phyloP scores from a whole-genome alignment of 2,888 invertebrate genomes.

The Criorhina ranunculi region DNA sequence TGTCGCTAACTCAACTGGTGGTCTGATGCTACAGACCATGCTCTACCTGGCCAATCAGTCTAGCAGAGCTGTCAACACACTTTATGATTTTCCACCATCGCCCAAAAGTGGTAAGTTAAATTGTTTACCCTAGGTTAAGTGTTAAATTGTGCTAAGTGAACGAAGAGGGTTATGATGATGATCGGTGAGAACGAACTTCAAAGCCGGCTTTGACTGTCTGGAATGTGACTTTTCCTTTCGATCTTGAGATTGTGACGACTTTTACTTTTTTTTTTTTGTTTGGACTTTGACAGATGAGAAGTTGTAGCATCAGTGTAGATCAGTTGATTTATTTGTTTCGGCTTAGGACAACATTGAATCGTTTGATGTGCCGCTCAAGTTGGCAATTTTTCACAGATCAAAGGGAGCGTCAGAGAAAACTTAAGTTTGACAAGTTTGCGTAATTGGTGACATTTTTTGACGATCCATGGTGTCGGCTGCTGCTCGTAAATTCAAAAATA shows the following conservation, averaged over 20 bases:
- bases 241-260: too few species aligned
- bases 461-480: too few species aligned
- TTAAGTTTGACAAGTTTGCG: too few species aligned
- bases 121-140: not conserved
- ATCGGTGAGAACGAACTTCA: not conserved
- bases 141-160: not conserved
- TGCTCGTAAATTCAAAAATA: too few species aligned
- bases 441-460: too few species aligned
- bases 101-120: constrained; percentile 82
- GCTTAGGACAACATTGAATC: not conserved
- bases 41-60: constrained; percentile 84
- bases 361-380: constrained; percentile 1
- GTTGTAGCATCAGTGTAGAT: too few species aligned
- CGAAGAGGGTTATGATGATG: not conserved
- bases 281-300: too few species aligned
- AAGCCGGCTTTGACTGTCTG: constrained; percentile 44
- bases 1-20: constrained; percentile 83
- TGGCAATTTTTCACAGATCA: not conserved
- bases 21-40: constrained; percentile 84
- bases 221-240: constrained; percentile 48
- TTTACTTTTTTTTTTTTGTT: too few species aligned
- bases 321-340: not conserved
- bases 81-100: constrained; percentile 83
- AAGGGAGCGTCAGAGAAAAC: not conserved
- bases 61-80: constrained; percentile 81